A percentile compares a stretch with the other conserved stretches of the same genome.
These are phyloP conservation scores for Harpagoxenus sublaevis DNA, from an alignment of 2,888 invertebrate genomes.

Conservation along the genomic window DNA sequence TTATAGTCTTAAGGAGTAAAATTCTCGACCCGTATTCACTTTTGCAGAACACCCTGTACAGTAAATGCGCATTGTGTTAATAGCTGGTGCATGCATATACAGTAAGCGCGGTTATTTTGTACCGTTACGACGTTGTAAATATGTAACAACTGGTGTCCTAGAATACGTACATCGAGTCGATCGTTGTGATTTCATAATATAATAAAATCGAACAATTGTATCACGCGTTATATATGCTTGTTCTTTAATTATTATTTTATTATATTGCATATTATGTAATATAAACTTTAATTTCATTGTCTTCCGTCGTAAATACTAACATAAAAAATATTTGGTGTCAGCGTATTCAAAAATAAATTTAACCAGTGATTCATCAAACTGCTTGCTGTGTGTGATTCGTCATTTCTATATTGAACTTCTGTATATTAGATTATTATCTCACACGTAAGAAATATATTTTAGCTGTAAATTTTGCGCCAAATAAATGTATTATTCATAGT, in stretches of 20 bases:
- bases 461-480: background rate
- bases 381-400: background rate
- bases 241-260: constrained; percentile 21
- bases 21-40: background rate
- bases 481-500: background rate
- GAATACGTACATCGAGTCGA: constrained; percentile 5
- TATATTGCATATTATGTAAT: background rate
- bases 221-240: background rate
- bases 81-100: constrained; percentile 24
- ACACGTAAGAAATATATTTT: background rate
- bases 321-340: background rate
- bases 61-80: constrained; percentile 20
- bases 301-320: background rate
- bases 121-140: constrained; percentile 41
- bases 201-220: background rate
- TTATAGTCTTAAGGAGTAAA: background rate
- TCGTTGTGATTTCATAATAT: constrained; percentile 9
- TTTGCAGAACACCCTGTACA: constrained; percentile 9
- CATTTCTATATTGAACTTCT: background rate
- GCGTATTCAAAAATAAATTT: background rate
- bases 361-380: background rate
- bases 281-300: background rate
- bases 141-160: constrained; percentile 37
- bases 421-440: background rate
- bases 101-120: constrained; percentile 28